A percentile compares a stretch with the other conserved stretches of the same genome.
These are phyloP conservation scores for Ormyrus pomaceus DNA, from an alignment of 2,888 invertebrate genomes.

Conservation along the genomic window DNA sequence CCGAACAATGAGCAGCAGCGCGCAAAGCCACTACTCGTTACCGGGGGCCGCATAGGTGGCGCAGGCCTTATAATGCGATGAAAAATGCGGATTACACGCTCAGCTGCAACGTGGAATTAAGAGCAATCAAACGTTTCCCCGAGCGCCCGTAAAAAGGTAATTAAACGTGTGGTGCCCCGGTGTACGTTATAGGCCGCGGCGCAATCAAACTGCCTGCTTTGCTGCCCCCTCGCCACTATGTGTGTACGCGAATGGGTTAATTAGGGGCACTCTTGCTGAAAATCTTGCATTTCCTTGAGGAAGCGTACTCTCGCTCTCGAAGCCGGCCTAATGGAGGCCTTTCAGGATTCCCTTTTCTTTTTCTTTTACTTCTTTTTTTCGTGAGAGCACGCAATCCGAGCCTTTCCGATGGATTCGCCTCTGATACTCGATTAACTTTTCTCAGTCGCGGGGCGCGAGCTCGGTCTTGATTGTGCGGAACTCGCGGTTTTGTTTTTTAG, in stretches of 20 bases:
- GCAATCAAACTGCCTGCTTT: slow-evolving; percentile 58
- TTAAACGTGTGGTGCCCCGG: slow-evolving; percentile 57
- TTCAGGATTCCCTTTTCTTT: slow-evolving; percentile 27
- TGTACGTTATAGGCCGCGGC: background rate
- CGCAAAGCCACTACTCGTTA: too few relatives aligned
- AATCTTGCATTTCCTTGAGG: slow-evolving; percentile 52
- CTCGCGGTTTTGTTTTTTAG: too few relatives aligned
- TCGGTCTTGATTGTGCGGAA: too few relatives aligned
- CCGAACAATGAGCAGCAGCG: too few relatives aligned
- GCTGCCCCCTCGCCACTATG: slow-evolving; percentile 46
- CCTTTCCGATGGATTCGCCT: background rate
- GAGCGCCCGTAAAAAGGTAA: slow-evolving; percentile 60
- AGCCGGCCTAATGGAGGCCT: slow-evolving; percentile 35
- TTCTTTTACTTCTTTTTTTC: background rate
- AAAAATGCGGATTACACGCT: slow-evolving; percentile 61
- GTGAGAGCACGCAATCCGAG: slow-evolving; percentile 7
- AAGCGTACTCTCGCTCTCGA: background rate
- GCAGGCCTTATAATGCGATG: slow-evolving; percentile 30
- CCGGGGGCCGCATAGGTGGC: slow-evolving; percentile 19
- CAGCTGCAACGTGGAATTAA: slow-evolving; percentile 61
- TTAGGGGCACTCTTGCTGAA: slow-evolving; percentile 56
- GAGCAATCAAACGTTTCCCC: slow-evolving; percentile 61
- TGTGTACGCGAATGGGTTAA: slow-evolving; percentile 59
- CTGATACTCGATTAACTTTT: slow-evolving; percentile 45
- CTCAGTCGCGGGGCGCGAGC: slow-evolving; percentile 10